Evolutionary conservation across 1,140 invertebrate species (phyloP), one percentile per base, ranked within the genome.

Genomic region (Papilio polyxenes): DNA sequence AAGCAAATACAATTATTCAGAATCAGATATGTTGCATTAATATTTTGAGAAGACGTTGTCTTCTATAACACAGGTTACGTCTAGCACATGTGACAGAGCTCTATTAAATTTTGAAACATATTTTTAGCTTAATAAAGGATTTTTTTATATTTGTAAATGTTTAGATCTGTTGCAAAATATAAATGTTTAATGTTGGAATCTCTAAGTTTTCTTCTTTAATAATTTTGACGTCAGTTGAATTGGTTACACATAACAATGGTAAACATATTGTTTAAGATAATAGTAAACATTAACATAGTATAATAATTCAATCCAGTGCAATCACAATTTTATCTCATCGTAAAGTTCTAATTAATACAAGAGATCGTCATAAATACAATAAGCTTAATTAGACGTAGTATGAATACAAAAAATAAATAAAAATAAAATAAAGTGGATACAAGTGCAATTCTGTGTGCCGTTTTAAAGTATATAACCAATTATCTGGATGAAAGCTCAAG

Each of bases 401-500:
- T 6, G 11, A 2, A 69, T 31, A 17, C 10, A 11, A 69, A 69
- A 7, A 69, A 65, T 23, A 62, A 62, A 65, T 23, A 23, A 69
- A 69, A 69, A 37, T 13, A 37, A 69, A 31, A 69, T 65, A 65
- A 31, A 65, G 23, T 65, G 11, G 10, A 65, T 37, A 69, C 65
- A 69, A 69, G 65, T 69, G 65, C 31, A 69, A 69, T 69, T 37
- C 65, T 7, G 23, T 37, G 65, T 31, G 65, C 13, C 11, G 11
- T 69, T 69, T 69, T 69, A 69, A 69, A 31, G 65, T 23, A 69
- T 69, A 31, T 37, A 37, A 69, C 65, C 23, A 69, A 69, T 69
- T 69, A 69, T 37, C 65, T 69, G 23, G 3, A 23, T 37, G 23
- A 69, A 37, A 69, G 65, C 65, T 69, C 65, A 69, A 69, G 23